Percentiles rank a stretch among this genome's conserved stretches.
phyloP scores from a whole-genome alignment of 1,140 invertebrate species.

The Eumeta japonica region DNA sequence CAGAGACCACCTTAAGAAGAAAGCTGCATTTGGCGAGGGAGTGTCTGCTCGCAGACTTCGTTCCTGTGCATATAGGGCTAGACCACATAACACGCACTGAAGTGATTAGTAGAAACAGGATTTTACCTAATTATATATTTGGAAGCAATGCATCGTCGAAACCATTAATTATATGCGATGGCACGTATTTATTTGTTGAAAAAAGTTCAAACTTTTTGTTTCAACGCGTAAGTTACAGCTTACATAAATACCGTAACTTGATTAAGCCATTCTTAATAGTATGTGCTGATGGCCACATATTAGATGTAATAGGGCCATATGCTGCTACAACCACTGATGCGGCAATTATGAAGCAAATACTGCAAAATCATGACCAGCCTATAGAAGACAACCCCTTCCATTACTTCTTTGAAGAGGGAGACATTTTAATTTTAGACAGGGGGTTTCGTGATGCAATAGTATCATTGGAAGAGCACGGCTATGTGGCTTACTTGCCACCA shows the following conservation, averaged over 20 bases:
- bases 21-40: background rate
- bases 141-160: constrained; percentile 13
- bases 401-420: constrained; percentile 2
- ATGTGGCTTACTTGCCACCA: constrained; percentile 1
- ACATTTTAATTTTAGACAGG: constrained; percentile 7
- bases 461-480: constrained; percentile 3
- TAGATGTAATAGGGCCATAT: constrained; percentile 6
- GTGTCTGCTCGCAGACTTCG: background rate
- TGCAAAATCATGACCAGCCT: constrained; percentile 2
- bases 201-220: constrained; percentile 6
- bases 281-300: constrained; percentile 6
- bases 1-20: background rate
- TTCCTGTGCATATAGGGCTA: constrained; percentile 3
- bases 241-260: constrained; percentile 5
- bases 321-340: constrained; percentile 6
- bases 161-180: constrained; percentile 3
- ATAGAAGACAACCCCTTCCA: too few species aligned
- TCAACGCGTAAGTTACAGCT: constrained; percentile 2
- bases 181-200: constrained; percentile 5
- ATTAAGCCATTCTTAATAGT: constrained; percentile 7
- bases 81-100: constrained; percentile 1
- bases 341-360: constrained; percentile 1
- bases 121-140: constrained; percentile 1
- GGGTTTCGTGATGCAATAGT: constrained; percentile 4
- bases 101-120: constrained; percentile 1